Percentiles rank a stretch among this genome's conserved stretches.
These are phyloP conservation scores for Zoanthus sansibaricus DNA, from an alignment of 92 coral and sea anemone species.

Conservation along the genomic window DNA sequence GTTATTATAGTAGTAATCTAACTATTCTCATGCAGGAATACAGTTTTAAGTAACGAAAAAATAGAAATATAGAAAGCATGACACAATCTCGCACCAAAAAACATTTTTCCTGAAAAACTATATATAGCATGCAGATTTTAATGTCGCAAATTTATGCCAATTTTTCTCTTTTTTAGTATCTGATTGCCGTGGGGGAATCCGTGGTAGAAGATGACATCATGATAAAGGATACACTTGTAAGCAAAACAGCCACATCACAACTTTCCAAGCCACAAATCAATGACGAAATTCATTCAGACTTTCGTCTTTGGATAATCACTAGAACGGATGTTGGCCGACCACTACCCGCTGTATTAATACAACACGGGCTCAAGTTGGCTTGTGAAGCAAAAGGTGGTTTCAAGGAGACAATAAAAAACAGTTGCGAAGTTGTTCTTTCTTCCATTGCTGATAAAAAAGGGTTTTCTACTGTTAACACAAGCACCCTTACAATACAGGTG, in stretches of 20 bases:
- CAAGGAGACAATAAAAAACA: slow-evolving; percentile 63
- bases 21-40: too few relatives aligned
- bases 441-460: slow-evolving; percentile 63
- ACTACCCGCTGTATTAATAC: slow-evolving; percentile 89
- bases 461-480: slow-evolving; percentile 52
- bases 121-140: background rate
- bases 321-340: slow-evolving; percentile 75
- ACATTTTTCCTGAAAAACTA: too few relatives aligned
- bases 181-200: slow-evolving; percentile 14
- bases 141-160: background rate
- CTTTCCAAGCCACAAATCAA: background rate
- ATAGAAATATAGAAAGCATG: too few relatives aligned
- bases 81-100: too few relatives aligned
- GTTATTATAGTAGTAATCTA: too few relatives aligned
- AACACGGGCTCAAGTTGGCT: slow-evolving; percentile 91
- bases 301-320: slow-evolving; percentile 87
- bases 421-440: slow-evolving; percentile 58
- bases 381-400: slow-evolving; percentile 80
- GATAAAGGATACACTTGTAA: background rate
- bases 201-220: background rate
- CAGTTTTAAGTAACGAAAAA: too few relatives aligned
- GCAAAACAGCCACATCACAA: slow-evolving; percentile 17
- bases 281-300: slow-evolving; percentile 75
- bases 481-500: slow-evolving; percentile 65
- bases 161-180: slow-evolving; percentile 3